Conservation (phyloP, 2,797 vertebrate genomes). For the Margarornis squamiger region DNA sequence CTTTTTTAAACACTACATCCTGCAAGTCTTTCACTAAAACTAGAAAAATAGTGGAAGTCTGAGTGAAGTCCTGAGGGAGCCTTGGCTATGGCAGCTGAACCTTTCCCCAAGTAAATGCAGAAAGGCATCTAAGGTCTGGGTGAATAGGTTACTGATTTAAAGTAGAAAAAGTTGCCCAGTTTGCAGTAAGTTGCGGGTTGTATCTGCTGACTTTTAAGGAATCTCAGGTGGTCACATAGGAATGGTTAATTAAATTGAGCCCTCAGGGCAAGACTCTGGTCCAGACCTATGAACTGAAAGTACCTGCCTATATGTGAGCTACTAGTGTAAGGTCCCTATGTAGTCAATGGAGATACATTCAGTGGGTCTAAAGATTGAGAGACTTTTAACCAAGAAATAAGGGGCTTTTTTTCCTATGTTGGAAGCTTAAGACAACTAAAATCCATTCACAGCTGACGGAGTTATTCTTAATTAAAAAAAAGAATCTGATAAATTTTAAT, state of each 20-base stretch:
- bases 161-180: neutral
- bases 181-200: accelerated
- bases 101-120: neutral
- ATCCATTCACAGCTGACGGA: neutral
- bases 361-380: neutral
- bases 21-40: neutral
- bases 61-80: neutral
- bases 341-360: neutral
- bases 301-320: neutral
- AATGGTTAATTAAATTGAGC: neutral
- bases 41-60: neutral
- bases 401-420: neutral
- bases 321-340: neutral
- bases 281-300: neutral
- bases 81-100: neutral
- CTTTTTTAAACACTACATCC: neutral
- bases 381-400: neutral
- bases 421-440: neutral
- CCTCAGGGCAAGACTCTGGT: accelerated
- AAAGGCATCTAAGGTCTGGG: neutral
- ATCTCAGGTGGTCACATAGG: neutral
- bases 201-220: neutral
- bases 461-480: neutral
- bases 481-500: neutral
- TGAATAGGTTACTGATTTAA: neutral